Conservation (phyloP, 2,113 vertebrate genomes). For the Oreochromis tanganicae region DNA sequence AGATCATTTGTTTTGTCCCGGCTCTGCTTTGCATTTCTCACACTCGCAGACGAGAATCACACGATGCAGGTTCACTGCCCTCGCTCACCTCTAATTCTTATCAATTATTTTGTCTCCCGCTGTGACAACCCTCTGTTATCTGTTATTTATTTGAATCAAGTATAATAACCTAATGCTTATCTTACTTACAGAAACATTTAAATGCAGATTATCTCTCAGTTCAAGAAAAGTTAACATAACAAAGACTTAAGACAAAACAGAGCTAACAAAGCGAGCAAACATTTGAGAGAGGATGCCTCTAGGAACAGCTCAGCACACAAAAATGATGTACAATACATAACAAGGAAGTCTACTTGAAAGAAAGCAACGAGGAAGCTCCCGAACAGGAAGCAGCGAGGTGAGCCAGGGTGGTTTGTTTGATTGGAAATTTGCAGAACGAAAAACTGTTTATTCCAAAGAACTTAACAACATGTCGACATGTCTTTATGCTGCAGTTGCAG, state of each 20-base stretch:
- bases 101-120: constrained; percentile 2
- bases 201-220: not conserved
- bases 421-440: not conserved
- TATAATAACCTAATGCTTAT: not conserved
- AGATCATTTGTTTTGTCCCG: not conserved
- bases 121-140: not conserved
- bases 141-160: not conserved
- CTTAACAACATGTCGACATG: not conserved
- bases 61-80: not conserved
- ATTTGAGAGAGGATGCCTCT: not conserved
- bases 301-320: not conserved
- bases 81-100: not conserved
- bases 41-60: not conserved
- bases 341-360: not conserved
- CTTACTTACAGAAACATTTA: not conserved
- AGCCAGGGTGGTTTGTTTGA: not conserved
- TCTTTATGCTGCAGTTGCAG: not conserved
- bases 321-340: not conserved
- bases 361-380: not conserved
- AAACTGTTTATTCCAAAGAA: not conserved
- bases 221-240: not conserved
- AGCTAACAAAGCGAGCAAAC: not conserved
- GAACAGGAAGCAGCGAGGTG: not conserved
- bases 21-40: not conserved
- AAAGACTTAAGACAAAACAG: not conserved